Evolutionary conservation across 1,140 invertebrate species (phyloP).

Genomic region (Paraescarpia echinospica): DNA sequence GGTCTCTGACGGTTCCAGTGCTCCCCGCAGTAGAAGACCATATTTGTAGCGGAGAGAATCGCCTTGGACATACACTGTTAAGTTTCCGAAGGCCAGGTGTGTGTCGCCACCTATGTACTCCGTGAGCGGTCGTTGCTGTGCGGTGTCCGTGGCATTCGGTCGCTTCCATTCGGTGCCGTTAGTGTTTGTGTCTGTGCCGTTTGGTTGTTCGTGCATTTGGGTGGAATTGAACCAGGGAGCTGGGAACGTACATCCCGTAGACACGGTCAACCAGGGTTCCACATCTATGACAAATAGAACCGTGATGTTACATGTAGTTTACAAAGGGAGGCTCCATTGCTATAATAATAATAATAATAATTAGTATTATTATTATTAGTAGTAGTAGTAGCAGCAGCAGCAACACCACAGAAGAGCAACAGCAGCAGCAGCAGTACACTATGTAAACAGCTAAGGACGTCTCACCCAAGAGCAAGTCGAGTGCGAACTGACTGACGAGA

Average conservation of each 20-base stretch:
- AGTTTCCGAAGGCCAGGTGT: constrained; percentile 1
- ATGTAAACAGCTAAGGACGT: too few species aligned
- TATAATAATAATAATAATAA: background rate
- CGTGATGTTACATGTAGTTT: background rate
- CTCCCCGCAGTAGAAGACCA: background rate
- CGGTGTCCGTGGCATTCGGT: background rate
- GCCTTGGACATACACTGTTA: background rate
- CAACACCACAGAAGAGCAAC: too few species aligned
- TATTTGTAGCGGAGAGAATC: constrained; percentile 7
- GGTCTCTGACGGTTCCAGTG: background rate
- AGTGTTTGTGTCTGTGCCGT: background rate
- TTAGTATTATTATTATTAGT: too few species aligned
- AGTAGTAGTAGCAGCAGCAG: too few species aligned
- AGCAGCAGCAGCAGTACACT: too few species aligned
- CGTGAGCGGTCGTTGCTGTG: background rate
- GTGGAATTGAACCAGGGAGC: background rate
- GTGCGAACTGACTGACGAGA: background rate
- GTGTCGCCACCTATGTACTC: background rate
- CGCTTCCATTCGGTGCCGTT: background rate
- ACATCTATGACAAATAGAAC: background rate
- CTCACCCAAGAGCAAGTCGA: background rate
- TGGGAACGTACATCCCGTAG: constrained; percentile 10
- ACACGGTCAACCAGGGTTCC: background rate
- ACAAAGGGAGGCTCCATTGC: too few species aligned
- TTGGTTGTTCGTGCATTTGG: background rate